A percentile compares a stretch with the other conserved stretches of the same genome.
phyloP scores from a whole-genome alignment of 2,888 invertebrate species.

The Camptogramma bilineatum region DNA sequence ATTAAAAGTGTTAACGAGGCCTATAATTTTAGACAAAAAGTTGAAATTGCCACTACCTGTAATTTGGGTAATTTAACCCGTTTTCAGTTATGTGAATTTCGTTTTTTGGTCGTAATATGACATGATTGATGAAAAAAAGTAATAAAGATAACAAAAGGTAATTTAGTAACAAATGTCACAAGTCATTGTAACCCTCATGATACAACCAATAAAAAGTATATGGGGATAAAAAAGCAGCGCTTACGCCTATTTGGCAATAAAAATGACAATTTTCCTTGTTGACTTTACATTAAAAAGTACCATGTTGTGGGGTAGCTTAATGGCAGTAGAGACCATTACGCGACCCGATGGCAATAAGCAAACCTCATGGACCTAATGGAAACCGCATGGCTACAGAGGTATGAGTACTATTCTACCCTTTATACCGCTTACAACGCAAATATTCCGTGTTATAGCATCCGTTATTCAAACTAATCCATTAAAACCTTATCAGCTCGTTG shows the following conservation, averaged over 20 bases:
- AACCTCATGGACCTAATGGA: slow-evolving; percentile 72
- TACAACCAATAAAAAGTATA: slow-evolving; percentile 73
- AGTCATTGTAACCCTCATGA: slow-evolving; percentile 54
- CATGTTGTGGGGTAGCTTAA: slow-evolving; percentile 72
- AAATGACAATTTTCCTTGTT: slow-evolving; percentile 72
- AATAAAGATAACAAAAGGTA: slow-evolving; percentile 39
- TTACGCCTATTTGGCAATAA: slow-evolving; percentile 72
- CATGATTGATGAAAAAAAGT: slow-evolving; percentile 36
- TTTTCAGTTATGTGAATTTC: slow-evolving; percentile 19
- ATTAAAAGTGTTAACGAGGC: slow-evolving; percentile 39
- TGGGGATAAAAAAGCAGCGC: slow-evolving; percentile 63
- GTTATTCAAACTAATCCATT: slow-evolving; percentile 54
- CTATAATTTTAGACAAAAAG: slow-evolving; percentile 40
- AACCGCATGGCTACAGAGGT: slow-evolving; percentile 68
- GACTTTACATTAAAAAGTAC: slow-evolving; percentile 74
- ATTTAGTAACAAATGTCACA: slow-evolving; percentile 54
- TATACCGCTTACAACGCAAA: slow-evolving; percentile 21
- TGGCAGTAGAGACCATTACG: slow-evolving; percentile 75
- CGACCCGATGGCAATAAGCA: slow-evolving; percentile 70
- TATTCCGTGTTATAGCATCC: slow-evolving; percentile 25
- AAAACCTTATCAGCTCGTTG: slow-evolving; percentile 58
- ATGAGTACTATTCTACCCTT: slow-evolving; percentile 26
- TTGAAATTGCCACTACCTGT: slow-evolving; percentile 36
- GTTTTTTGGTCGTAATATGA: slow-evolving; percentile 18
- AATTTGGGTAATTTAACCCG: slow-evolving; percentile 37